These are phyloP conservation scores for Micrastur ruficollis DNA, from an alignment of 2,797 vertebrate genomes.

Conservation along the genomic window DNA sequence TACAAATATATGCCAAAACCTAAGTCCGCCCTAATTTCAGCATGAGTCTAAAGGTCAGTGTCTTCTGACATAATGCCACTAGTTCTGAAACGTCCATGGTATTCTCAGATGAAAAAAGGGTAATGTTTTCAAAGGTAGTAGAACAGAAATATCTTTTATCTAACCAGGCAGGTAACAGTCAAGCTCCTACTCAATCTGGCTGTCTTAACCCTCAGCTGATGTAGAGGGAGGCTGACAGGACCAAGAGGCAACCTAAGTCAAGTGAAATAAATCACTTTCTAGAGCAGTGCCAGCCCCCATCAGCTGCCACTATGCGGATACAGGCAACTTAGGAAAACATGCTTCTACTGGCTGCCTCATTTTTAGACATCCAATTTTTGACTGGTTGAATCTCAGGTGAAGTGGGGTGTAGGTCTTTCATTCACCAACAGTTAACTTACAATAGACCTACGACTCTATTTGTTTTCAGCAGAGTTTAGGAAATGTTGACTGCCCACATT, in stretches of 20 bases:
- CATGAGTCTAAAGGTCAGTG: background rate
- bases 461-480: background rate
- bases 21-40: background rate
- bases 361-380: background rate
- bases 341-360: background rate
- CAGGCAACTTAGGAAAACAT: background rate
- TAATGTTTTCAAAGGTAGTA: background rate
- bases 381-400: background rate
- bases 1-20: background rate
- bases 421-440: background rate
- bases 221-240: background rate
- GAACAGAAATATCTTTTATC: background rate
- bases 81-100: background rate
- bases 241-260: background rate
- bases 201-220: background rate
- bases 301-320: background rate
- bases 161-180: background rate
- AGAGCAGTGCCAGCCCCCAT: background rate
- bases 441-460: background rate
- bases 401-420: background rate
- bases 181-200: background rate
- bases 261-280: background rate
- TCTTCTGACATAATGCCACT: background rate
- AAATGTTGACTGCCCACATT: background rate
- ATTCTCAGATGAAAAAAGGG: background rate